These are phyloP conservation scores for Typhlichthys eigenmanni DNA, from an alignment of 2,797 vertebrate species.

Conservation along the genomic window DNA sequence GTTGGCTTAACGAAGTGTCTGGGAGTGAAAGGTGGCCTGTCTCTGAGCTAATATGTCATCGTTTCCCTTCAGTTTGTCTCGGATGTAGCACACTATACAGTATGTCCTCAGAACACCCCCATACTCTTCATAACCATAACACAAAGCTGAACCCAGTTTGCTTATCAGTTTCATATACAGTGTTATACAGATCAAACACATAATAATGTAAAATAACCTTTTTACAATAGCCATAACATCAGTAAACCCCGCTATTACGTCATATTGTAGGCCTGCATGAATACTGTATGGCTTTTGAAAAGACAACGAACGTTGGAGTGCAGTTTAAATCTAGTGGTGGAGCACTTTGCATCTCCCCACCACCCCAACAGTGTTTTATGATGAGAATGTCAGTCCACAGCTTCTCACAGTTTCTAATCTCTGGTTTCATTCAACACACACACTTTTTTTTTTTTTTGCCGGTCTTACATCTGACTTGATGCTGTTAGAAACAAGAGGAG, in stretches of 20 bases:
- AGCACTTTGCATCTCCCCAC: background rate
- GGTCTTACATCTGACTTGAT: conserved; percentile 24
- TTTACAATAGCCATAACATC: no score
- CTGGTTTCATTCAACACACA: conserved; percentile 29
- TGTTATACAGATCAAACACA: no score
- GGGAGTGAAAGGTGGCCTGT: conserved; percentile 69
- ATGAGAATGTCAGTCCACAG: conserved; percentile 7
- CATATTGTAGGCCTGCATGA: no score
- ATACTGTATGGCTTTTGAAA: no score
- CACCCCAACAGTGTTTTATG: background rate
- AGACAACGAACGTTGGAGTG: no score
- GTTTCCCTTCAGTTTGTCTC: conserved; percentile 16
- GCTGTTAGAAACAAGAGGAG: conserved; percentile 31
- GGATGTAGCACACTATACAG: conserved; percentile 28
- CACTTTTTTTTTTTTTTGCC: conserved; percentile 39
- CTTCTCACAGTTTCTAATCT: conserved; percentile 11
- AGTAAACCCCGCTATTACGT: no score
- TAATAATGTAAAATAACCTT: no score
- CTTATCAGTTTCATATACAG: no score
- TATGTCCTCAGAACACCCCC: conserved; percentile 9
- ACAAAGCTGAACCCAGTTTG: no score
- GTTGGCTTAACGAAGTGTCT: conserved; percentile 72
- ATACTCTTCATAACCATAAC: background rate
- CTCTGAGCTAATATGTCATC: conserved; percentile 41
- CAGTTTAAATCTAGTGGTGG: background rate